phyloP scores from a whole-genome alignment of 2,797 vertebrate genomes.

The Graptemys geographica region DNA sequence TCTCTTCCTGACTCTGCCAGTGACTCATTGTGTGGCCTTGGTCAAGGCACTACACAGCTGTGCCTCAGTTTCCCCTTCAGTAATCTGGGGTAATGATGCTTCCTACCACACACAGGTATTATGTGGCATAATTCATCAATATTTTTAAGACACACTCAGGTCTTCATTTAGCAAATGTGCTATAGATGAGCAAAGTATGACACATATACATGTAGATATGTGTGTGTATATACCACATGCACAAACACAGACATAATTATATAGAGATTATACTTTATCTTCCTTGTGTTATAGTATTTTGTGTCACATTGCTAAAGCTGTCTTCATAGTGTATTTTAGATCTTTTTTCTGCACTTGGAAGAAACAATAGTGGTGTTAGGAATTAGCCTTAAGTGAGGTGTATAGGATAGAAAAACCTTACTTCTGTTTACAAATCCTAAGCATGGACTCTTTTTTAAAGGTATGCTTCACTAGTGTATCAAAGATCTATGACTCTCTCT shows the following conservation, averaged over 20 bases:
- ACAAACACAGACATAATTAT: neutral
- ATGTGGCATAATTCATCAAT: neutral
- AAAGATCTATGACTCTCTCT: neutral
- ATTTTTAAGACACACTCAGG: neutral
- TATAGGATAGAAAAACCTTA: neutral
- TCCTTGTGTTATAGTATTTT: neutral
- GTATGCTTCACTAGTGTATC: neutral
- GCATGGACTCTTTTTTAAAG: neutral
- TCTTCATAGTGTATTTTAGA: neutral
- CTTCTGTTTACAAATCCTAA: neutral
- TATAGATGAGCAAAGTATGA: neutral
- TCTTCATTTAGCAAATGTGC: neutral
- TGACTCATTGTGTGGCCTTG: neutral
- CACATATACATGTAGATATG: neutral
- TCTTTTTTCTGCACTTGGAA: neutral
- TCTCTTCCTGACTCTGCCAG: neutral
- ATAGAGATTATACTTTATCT: neutral
- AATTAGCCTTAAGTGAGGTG: neutral
- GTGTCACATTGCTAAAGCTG: neutral
- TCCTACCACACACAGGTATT: neutral
- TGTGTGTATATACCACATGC: neutral
- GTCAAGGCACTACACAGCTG: neutral
- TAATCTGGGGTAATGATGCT: neutral
- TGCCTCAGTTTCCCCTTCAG: neutral
- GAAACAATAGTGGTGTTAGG: neutral